Evolutionary conservation across 2,113 vertebrate species (phyloP).

Genomic region (Anhinga rufa): DNA sequence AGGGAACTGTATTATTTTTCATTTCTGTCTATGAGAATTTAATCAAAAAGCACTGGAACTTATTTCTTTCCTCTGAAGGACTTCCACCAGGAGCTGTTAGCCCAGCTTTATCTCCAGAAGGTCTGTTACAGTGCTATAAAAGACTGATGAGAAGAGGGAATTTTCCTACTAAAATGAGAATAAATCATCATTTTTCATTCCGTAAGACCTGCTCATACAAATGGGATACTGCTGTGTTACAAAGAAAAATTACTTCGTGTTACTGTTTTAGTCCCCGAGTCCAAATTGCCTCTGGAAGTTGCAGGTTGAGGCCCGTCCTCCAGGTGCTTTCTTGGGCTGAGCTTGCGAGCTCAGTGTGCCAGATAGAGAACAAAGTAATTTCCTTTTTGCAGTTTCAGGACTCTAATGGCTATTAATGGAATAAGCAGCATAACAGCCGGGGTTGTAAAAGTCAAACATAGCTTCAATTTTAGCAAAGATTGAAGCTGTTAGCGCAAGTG

Average conservation of each 20-base stretch:
- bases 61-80: conserved; percentile 12
- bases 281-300: conserved; percentile 7
- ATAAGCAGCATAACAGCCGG: rapidly evolving
- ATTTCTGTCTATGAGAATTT: conserved; percentile 29
- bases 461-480: not conserved
- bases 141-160: conserved; percentile 37
- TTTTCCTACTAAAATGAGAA: conserved; percentile 35
- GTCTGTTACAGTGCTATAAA: not conserved
- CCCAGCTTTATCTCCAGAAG: not conserved
- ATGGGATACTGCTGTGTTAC: not conserved
- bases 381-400: not conserved
- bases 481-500: not conserved
- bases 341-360: rapidly evolving
- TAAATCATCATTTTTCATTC: conserved; percentile 30
- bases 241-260: not conserved
- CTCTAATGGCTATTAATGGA: not conserved
- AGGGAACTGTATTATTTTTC: conserved; percentile 18
- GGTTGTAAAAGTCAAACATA: not conserved
- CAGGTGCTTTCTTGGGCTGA: not conserved
- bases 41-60: conserved; percentile 39
- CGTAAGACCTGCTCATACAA: not conserved
- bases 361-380: not conserved
- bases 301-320: not conserved
- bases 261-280: not conserved
- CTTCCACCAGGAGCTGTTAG: conserved; percentile 14